These are phyloP conservation scores for Neotoma lepida DNA, from an alignment of 2,113 vertebrate species.

Conservation along the genomic window DNA sequence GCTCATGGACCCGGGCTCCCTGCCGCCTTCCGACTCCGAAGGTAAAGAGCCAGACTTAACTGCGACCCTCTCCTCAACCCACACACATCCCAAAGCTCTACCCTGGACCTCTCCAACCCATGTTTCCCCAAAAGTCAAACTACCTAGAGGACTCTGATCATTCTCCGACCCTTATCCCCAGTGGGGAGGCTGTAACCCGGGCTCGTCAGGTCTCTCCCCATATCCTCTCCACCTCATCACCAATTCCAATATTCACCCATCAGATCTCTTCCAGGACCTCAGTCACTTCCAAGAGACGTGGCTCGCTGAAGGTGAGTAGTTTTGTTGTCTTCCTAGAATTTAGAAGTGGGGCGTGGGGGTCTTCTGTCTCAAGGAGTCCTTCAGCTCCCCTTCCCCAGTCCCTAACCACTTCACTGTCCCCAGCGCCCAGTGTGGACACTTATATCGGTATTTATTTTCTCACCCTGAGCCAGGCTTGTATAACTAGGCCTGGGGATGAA, in stretches of 20 bases:
- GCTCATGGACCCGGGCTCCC: constrained; percentile 90
- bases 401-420: neutral
- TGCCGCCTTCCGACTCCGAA: constrained; percentile 94
- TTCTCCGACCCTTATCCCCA: neutral
- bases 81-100: neutral
- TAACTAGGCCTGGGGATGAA: constrained; percentile 81
- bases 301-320: constrained; percentile 95
- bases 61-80: neutral
- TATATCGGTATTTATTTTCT: constrained; percentile 78
- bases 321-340: constrained; percentile 1
- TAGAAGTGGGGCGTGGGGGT: neutral
- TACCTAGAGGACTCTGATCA: neutral
- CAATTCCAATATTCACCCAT: constrained; percentile 68
- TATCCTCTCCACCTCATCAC: constrained; percentile 50
- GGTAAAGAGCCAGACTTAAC: constrained; percentile 83
- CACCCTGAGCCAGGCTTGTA: constrained; percentile 77
- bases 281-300: constrained; percentile 97
- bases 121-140: neutral
- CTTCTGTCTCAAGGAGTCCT: neutral
- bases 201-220: neutral
- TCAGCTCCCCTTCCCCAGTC: neutral
- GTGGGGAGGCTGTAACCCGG: neutral
- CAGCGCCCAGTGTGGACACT: constrained; percentile 55
- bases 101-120: neutral
- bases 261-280: constrained; percentile 99